A percentile compares a stretch with the other conserved stretches of the same genome.
These are phyloP conservation scores for Anthrax anthrax DNA, from an alignment of 2,888 invertebrate species.

Conservation along the genomic window DNA sequence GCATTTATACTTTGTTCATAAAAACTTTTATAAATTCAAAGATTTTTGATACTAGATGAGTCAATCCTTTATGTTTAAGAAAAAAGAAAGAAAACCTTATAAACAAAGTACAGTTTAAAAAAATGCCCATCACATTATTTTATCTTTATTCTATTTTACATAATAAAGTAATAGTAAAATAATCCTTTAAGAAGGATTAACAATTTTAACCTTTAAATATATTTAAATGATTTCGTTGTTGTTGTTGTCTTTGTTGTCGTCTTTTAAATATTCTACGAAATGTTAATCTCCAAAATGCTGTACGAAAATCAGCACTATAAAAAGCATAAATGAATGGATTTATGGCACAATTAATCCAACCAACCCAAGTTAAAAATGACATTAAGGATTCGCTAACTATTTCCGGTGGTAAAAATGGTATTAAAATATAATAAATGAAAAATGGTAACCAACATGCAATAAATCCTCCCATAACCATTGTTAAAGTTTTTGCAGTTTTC, in stretches of 20 bases:
- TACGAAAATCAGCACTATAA: slow-evolving; percentile 73
- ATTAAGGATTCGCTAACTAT: slow-evolving; percentile 49
- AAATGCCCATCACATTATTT: too few relatives aligned
- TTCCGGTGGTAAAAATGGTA: slow-evolving; percentile 56
- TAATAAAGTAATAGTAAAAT: too few relatives aligned
- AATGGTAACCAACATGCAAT: slow-evolving; percentile 82
- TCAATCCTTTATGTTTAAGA: too few relatives aligned
- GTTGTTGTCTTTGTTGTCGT: background rate
- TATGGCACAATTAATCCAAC: slow-evolving; percentile 81
- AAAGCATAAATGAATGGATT: slow-evolving; percentile 87
- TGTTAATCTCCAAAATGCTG: slow-evolving; percentile 75
- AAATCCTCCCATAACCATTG: slow-evolving; percentile 79
- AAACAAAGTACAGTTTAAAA: too few relatives aligned
- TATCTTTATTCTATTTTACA: too few relatives aligned
- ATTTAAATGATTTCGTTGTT: slow-evolving; percentile 19
- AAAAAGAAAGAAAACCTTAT: too few relatives aligned
- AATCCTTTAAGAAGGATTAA: too few relatives aligned
- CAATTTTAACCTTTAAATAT: slow-evolving; percentile 28
- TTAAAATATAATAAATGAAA: slow-evolving; percentile 66
- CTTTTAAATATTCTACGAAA: slow-evolving; percentile 27
- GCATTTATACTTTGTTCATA: too few relatives aligned
- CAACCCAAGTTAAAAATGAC: slow-evolving; percentile 72
- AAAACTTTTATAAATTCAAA: too few relatives aligned
- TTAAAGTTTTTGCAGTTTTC: slow-evolving; percentile 76
- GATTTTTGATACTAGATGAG: too few relatives aligned